Evolutionary conservation across 2,113 vertebrate species (phyloP).

Genomic region (Cyprinus carpio): DNA sequence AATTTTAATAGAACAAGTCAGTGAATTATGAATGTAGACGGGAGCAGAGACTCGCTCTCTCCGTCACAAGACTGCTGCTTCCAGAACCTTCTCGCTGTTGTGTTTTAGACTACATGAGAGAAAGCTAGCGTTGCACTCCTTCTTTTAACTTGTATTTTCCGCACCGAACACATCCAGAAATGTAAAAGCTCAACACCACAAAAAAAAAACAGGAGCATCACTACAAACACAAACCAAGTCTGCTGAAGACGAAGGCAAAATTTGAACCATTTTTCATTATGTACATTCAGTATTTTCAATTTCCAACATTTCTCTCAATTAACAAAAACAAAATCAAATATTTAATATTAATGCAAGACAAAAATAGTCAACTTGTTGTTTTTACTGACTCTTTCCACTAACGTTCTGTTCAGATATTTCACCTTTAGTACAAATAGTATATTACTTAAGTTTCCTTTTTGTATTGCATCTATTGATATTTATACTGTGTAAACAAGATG

Average conservation of each 20-base stretch:
- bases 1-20: constrained; percentile 26
- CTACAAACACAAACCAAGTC: neutral
- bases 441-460: neutral
- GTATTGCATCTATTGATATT: neutral
- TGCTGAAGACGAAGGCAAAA: neutral
- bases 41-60: constrained; percentile 6
- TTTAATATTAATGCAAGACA: too few species aligned
- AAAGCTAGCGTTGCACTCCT: neutral
- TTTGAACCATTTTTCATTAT: too few species aligned
- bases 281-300: too few species aligned
- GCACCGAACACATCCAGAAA: neutral
- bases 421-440: neutral
- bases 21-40: constrained; percentile 24
- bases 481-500: too few species aligned
- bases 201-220: neutral
- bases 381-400: neutral
- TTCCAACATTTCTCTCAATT: too few species aligned
- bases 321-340: too few species aligned
- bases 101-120: neutral
- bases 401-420: too few species aligned
- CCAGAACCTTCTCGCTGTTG: neutral
- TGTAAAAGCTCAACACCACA: neutral
- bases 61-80: neutral
- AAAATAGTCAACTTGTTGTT: neutral
- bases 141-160: neutral